A percentile compares a stretch with the other conserved stretches of the same genome.
phyloP scores from a whole-genome alignment of 2,113 vertebrate species.

The Dicentrarchus labrax region DNA sequence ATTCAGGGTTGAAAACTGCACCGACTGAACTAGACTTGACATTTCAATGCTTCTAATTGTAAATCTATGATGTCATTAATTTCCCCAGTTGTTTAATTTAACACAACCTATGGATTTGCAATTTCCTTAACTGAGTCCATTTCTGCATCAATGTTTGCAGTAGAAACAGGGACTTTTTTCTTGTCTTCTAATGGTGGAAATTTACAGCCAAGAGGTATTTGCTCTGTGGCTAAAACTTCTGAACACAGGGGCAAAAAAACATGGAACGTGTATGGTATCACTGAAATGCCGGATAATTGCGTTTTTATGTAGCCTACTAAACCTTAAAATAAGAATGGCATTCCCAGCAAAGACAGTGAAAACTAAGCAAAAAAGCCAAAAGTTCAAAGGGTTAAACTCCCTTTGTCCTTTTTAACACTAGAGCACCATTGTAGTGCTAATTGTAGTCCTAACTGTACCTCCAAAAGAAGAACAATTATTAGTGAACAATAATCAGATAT shows the following conservation, averaged over 20 bases:
- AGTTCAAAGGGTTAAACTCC: background rate
- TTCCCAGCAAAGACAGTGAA: background rate
- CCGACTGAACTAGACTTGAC: too few species aligned
- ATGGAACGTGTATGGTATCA: background rate
- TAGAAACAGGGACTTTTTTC: background rate
- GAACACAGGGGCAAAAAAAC: too few species aligned
- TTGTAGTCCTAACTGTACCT: background rate
- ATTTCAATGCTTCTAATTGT: background rate
- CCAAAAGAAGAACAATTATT: background rate
- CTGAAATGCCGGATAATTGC: background rate
- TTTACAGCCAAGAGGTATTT: too few species aligned
- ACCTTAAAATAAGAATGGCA: background rate
- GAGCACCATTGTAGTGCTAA: background rate
- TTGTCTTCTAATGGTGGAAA: too few species aligned
- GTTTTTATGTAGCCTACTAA: background rate
- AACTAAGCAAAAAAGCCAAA: background rate
- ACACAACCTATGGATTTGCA: background rate
- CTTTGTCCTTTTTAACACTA: background rate
- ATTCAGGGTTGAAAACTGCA: too few species aligned
- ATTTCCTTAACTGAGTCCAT: background rate
- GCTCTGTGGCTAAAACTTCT: too few species aligned
- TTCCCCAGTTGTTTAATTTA: background rate
- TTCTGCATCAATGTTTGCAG: background rate
- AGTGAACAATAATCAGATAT: conserved; percentile 12
- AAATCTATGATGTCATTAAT: background rate